phyloP scores from a whole-genome alignment of 2,113 vertebrate genomes.

The Centropus bengalensis region DNA sequence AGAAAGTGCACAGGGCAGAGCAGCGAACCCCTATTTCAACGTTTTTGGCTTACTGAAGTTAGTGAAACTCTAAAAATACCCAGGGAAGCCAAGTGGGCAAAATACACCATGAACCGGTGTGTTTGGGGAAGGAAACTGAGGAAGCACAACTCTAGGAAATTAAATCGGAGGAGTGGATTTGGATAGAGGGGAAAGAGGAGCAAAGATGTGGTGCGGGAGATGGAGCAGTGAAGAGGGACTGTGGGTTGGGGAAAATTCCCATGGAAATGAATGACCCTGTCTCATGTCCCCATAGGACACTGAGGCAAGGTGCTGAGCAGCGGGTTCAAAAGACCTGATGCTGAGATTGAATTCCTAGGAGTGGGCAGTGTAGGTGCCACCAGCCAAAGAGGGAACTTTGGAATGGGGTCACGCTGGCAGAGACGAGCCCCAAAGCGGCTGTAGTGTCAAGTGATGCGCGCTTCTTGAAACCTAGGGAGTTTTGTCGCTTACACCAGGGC shows the following conservation, averaged over 20 bases:
- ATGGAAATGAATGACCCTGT: neutral
- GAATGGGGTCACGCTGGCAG: neutral
- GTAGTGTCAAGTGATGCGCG: neutral
- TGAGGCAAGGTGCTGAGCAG: neutral
- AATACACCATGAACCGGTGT: neutral
- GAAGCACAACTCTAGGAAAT: neutral
- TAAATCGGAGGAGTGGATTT: neutral
- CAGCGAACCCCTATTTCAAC: neutral
- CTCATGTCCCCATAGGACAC: neutral
- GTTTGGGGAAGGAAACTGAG: neutral
- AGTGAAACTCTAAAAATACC: neutral
- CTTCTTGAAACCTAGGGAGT: conserved; percentile 18
- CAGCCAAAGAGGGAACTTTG: neutral
- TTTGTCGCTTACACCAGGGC: neutral
- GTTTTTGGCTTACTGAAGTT: neutral
- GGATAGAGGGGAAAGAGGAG: neutral
- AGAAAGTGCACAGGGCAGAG: neutral
- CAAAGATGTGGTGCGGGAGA: neutral
- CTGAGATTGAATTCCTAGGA: neutral
- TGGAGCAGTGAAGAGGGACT: neutral
- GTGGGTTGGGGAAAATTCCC: neutral
- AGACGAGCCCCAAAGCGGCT: neutral
- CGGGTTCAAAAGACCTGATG: neutral
- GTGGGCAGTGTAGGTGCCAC: neutral
- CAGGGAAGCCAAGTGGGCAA: neutral